Conservation (phyloP, 2,888 invertebrate genomes). For the Spialia ferax region DNA sequence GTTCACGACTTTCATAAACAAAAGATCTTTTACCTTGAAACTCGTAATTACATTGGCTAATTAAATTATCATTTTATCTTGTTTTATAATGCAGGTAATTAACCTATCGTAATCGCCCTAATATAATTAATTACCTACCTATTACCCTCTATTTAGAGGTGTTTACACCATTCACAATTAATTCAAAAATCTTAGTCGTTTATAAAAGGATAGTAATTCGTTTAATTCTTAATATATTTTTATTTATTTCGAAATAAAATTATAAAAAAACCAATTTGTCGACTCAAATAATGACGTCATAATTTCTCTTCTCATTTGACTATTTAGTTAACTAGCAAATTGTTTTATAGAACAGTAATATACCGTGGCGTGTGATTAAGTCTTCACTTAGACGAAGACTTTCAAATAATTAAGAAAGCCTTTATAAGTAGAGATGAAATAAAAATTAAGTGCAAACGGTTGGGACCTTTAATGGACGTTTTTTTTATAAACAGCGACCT, state of each 20-base stretch:
- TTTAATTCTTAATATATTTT: too few relatives aligned
- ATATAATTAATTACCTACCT: too few relatives aligned
- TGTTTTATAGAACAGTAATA: not conserved
- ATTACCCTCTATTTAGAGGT: too few relatives aligned
- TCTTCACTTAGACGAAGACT: not conserved
- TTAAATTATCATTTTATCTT: constrained; percentile 23
- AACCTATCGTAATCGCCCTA: too few relatives aligned
- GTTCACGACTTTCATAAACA: constrained; percentile 28
- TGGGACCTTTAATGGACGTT: not conserved
- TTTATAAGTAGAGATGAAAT: constrained; percentile 2
- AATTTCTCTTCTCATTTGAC: too few relatives aligned
- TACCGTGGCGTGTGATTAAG: not conserved
- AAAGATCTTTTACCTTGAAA: constrained; percentile 14
- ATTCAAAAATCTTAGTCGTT: too few relatives aligned
- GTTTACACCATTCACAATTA: too few relatives aligned
- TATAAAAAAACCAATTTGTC: too few relatives aligned
- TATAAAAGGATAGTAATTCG: too few relatives aligned
- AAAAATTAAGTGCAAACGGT: constrained; percentile 7
- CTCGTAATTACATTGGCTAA: constrained; percentile 3
- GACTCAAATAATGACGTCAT: too few relatives aligned
- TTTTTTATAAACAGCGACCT: not conserved
- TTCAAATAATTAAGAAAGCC: constrained; percentile 13
- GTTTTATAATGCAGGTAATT: not conserved
- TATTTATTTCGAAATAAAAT: too few relatives aligned
- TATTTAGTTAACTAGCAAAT: too few relatives aligned